phyloP scores from a whole-genome alignment of 64 coral and sea anemone genomes.

The Hydrozoanthus tunicans region DNA sequence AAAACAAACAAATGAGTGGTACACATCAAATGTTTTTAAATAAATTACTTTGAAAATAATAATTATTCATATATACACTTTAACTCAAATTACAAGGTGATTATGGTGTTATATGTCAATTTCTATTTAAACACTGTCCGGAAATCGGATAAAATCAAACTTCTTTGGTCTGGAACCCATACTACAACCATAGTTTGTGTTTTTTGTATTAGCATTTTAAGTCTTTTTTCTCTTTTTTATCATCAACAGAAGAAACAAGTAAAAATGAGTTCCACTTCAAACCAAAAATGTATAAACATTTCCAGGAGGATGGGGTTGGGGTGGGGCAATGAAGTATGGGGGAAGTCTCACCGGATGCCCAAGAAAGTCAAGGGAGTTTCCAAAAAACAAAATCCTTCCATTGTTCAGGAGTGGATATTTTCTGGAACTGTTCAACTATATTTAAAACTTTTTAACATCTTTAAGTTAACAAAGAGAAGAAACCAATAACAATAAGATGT shows the following conservation, averaged over 20 bases:
- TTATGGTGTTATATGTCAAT: background rate
- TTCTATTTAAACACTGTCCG: background rate
- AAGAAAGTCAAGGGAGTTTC: no score
- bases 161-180: no score
- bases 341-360: no score
- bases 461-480: no score
- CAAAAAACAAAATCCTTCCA: no score
- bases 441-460: no score
- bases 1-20: background rate
- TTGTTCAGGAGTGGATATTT: no score
- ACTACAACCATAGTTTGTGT: no score
- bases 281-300: constrained; percentile 20
- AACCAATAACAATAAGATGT: no score
- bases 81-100: background rate
- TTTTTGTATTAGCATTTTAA: background rate
- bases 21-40: background rate
- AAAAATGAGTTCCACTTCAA: background rate
- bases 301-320: background rate
- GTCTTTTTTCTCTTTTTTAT: background rate
- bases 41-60: background rate
- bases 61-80: background rate
- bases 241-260: no score
- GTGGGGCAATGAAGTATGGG: background rate
- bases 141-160: no score
- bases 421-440: no score